Evolutionary conservation across 92 coral and sea anemone genomes (phyloP).

Genomic region (Phenganax marumi): DNA sequence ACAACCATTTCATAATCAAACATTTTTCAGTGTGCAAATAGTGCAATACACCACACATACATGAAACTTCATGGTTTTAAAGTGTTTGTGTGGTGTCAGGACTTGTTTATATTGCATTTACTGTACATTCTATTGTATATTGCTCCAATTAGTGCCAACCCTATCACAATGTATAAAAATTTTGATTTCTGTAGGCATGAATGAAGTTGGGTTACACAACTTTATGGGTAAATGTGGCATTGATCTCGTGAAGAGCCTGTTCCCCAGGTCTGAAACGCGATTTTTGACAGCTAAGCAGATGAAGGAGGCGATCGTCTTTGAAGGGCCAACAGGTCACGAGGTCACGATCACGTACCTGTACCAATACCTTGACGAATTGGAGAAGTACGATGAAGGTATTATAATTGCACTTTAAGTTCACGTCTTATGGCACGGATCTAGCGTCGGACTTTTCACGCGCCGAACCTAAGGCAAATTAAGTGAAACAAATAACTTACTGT

Average conservation of each 20-base stretch:
- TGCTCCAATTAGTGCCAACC: not conserved
- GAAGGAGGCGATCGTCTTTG: conserved; percentile 28
- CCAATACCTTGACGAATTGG: not conserved
- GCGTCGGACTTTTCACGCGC: too few species aligned
- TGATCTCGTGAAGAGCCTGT: conserved; percentile 14
- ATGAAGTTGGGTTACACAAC: conserved; percentile 25
- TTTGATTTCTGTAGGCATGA: conserved; percentile 28
- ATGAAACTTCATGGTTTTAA: too few species aligned
- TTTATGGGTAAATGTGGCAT: conserved; percentile 29
- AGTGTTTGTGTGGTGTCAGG: too few species aligned
- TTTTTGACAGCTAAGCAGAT: conserved; percentile 12
- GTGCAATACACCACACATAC: too few species aligned
- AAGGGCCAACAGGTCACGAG: conserved; percentile 28
- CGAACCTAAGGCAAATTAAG: too few species aligned
- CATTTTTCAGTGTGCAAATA: too few species aligned
- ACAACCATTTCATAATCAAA: not conserved
- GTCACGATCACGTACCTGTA: conserved; percentile 1
- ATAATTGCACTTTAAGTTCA: too few species aligned
- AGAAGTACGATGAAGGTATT: conserved; percentile 29
- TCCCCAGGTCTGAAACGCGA: conserved; percentile 14
- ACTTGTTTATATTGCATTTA: too few species aligned
- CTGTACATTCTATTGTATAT: not conserved
- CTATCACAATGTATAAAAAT: not conserved
- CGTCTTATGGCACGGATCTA: too few species aligned
- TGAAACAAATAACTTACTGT: too few species aligned